Conservation (phyloP, 2,888 invertebrate genomes). For the Ormyrus rosae region DNA sequence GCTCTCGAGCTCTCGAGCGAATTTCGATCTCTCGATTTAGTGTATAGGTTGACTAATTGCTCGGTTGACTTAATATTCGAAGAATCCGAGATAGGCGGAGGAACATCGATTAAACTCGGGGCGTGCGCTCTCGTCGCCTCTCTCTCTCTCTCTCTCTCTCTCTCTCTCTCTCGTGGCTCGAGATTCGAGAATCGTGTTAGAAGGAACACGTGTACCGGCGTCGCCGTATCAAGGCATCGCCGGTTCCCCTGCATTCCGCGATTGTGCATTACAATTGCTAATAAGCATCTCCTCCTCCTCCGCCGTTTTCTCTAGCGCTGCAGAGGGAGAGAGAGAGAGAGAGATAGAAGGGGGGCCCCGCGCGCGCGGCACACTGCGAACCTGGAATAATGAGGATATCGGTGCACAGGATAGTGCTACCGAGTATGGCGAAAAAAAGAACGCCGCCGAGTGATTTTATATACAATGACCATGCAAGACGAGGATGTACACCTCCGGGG, state of each 20-base stretch:
- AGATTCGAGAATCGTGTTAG: constrained; percentile 62
- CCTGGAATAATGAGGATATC: constrained; percentile 54
- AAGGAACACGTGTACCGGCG: constrained; percentile 66
- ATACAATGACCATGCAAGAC: constrained; percentile 47
- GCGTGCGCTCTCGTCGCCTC: no score
- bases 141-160: no score
- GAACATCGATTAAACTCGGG: constrained; percentile 34
- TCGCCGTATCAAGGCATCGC: constrained; percentile 66
- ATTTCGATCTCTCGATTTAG: no score
- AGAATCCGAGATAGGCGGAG: constrained; percentile 41
- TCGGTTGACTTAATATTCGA: constrained; percentile 43
- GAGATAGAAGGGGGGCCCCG: no score
- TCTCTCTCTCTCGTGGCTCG: not conserved
- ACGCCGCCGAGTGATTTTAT: constrained; percentile 38
- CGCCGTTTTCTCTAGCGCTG: constrained; percentile 35
- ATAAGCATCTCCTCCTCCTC: constrained; percentile 63
- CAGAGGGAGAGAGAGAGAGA: not conserved
- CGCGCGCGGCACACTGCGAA: not conserved
- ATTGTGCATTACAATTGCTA: constrained; percentile 70
- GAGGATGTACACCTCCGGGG: constrained; percentile 36
- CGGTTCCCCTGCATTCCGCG: constrained; percentile 65
- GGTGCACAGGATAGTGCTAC: constrained; percentile 23
- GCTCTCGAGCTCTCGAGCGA: no score
- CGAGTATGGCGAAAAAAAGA: constrained; percentile 39
- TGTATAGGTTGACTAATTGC: constrained; percentile 21